These are phyloP conservation scores for Amphiura filiformis DNA, from an alignment of 35 echinoderm and acorn worm species.

Conservation along the genomic window DNA sequence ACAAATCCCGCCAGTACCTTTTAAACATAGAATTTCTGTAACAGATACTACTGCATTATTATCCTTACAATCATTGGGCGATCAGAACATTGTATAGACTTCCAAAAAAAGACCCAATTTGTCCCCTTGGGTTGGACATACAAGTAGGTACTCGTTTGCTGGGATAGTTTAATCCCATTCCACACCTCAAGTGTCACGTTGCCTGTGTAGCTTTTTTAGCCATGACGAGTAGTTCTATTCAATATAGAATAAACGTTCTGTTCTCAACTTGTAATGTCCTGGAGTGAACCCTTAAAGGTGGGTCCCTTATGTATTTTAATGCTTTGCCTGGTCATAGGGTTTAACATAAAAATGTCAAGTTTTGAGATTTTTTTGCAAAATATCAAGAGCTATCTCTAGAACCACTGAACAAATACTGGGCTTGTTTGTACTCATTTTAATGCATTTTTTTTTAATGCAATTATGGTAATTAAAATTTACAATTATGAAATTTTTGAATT, in stretches of 20 bases:
- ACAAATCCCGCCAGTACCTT: not conserved
- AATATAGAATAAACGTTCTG: not conserved
- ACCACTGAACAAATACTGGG: too few relatives aligned
- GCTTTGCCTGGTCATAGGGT: too few relatives aligned
- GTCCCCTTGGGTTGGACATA: not conserved
- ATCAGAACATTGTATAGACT: not conserved
- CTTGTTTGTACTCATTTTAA: too few relatives aligned
- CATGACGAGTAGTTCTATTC: not conserved
- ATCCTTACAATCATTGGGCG: slow-evolving; percentile 5
- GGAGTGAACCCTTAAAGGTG: not conserved
- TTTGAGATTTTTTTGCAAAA: too few relatives aligned
- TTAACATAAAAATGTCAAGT: too few relatives aligned
- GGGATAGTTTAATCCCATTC: not conserved
- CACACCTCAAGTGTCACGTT: not conserved
- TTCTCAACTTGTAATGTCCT: slow-evolving; percentile 7
- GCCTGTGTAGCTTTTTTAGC: not conserved
- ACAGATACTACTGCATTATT: slow-evolving; percentile 1
- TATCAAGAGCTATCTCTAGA: too few relatives aligned
- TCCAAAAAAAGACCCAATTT: slow-evolving; percentile 1
- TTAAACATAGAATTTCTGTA: not conserved
- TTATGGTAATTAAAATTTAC: too few relatives aligned
- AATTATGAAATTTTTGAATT: too few relatives aligned
- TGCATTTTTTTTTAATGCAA: too few relatives aligned
- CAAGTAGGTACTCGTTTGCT: not conserved
- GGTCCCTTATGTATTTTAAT: not conserved